A percentile compares a stretch with the other conserved stretches of the same genome.
These are phyloP conservation scores for Anthopleura xanthogrammica DNA, from an alignment of 92 coral and sea anemone genomes.

Conservation along the genomic window DNA sequence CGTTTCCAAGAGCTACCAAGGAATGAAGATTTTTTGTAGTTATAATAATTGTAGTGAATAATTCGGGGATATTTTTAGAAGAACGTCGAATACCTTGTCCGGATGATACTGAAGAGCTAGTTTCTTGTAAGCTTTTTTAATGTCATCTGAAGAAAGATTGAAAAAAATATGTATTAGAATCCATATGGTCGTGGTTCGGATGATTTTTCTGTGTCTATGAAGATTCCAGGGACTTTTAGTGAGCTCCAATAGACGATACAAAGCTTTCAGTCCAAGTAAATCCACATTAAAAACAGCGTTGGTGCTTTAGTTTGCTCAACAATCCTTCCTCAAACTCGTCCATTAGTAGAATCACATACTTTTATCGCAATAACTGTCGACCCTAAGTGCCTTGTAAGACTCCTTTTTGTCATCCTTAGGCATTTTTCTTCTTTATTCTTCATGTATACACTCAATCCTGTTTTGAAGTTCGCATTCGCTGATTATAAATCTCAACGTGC, in stretches of 20 bases:
- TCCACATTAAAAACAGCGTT: conserved; percentile 3
- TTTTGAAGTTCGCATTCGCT: conserved; percentile 57
- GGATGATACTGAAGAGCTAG: conserved; percentile 84
- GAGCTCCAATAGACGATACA: conserved; percentile 6
- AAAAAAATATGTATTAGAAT: conserved; percentile 37
- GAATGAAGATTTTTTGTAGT: background rate
- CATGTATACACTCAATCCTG: conserved; percentile 72
- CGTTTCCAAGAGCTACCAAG: background rate
- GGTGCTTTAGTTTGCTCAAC: conserved; percentile 28
- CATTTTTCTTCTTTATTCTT: conserved; percentile 75
- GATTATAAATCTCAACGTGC: conserved; percentile 48
- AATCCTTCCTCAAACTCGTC: background rate
- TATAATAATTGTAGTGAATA: background rate
- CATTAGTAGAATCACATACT: conserved; percentile 60
- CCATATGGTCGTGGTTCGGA: conserved; percentile 7
- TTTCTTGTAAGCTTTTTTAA: conserved; percentile 86
- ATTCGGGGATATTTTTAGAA: background rate
- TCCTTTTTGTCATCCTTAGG: conserved; percentile 97
- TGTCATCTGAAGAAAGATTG: conserved; percentile 78
- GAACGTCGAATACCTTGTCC: conserved; percentile 64
- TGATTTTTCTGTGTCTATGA: background rate
- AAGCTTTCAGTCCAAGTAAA: conserved; percentile 7
- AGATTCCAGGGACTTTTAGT: conserved; percentile 4
- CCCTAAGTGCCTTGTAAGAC: conserved; percentile 81
- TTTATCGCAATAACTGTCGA: conserved; percentile 77